phyloP scores from a whole-genome alignment of 2,113 vertebrate species.

The Rallus limicola region DNA sequence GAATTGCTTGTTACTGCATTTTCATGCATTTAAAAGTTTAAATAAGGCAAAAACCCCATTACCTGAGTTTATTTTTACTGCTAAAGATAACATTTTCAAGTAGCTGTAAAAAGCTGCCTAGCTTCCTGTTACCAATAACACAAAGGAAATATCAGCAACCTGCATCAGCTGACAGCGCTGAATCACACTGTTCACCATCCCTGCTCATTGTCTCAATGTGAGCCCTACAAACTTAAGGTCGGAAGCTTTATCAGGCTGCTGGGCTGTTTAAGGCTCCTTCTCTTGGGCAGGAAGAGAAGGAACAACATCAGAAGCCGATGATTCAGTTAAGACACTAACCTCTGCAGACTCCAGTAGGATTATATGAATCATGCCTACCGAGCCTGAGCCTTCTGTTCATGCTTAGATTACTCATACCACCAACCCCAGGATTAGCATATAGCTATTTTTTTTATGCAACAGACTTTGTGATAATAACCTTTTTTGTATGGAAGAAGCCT shows the following conservation, averaged over 20 bases:
- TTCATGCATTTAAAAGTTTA: not conserved
- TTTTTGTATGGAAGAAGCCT: not conserved
- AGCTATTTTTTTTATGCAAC: not conserved
- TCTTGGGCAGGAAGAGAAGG: not conserved
- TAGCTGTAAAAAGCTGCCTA: not conserved
- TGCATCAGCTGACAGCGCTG: not conserved
- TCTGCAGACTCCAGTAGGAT: constrained; percentile 19
- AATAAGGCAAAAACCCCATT: not conserved
- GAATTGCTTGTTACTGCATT: not conserved
- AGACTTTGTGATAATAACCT: not conserved
- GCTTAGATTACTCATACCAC: constrained; percentile 18
- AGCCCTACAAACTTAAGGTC: not conserved
- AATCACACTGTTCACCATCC: not conserved
- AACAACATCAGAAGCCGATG: not conserved
- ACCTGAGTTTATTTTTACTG: not conserved
- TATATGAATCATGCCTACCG: constrained; percentile 6
- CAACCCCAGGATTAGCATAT: not conserved
- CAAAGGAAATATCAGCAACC: not conserved
- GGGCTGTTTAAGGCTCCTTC: not conserved
- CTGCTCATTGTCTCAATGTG: not conserved
- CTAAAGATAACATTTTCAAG: not conserved
- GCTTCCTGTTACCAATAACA: not conserved
- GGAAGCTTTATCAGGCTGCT: not conserved
- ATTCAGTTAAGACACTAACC: constrained; percentile 16
- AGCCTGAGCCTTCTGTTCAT: not conserved